Percentiles rank a stretch among this genome's conserved stretches.
These are phyloP conservation scores for Myotis lucifugus DNA, from an alignment of 2,113 vertebrate genomes.

Conservation along the genomic window DNA sequence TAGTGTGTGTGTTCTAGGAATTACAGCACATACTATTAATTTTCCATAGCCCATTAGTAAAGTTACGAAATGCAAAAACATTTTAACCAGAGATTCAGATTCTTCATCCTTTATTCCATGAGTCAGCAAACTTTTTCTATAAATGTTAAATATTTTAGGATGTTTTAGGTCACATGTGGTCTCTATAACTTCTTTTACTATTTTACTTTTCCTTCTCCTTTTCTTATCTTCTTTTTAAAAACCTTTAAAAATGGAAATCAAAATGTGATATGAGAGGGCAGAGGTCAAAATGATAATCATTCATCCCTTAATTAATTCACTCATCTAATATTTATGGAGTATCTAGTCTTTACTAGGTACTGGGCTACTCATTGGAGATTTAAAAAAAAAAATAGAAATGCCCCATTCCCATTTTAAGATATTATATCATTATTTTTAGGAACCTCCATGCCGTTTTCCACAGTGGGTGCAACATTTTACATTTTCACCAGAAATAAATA, in stretches of 20 bases:
- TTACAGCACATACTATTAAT: not conserved
- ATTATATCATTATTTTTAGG: not conserved
- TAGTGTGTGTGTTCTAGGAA: not conserved
- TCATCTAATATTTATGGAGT: not conserved
- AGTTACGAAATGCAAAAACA: not conserved
- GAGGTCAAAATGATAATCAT: not conserved
- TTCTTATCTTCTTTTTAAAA: not conserved
- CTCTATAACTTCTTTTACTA: not conserved
- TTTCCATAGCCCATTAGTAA: not conserved
- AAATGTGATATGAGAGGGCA: not conserved
- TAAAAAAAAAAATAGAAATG: not conserved
- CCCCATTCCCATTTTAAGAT: too few species aligned
- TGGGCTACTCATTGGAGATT: not conserved
- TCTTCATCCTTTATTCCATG: not conserved
- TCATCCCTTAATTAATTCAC: not conserved
- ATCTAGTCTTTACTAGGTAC: not conserved
- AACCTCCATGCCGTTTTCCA: not conserved
- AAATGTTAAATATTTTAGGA: not conserved
- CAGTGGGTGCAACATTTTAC: not conserved
- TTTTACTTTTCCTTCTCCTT: not conserved
- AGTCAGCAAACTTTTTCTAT: not conserved
- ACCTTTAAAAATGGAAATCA: not conserved
- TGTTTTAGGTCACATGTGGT: not conserved
- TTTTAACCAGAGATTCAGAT: not conserved
- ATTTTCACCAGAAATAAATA: not conserved